Conservation (phyloP, 2,797 vertebrate species). For the Cyclopterus lumpus region DNA sequence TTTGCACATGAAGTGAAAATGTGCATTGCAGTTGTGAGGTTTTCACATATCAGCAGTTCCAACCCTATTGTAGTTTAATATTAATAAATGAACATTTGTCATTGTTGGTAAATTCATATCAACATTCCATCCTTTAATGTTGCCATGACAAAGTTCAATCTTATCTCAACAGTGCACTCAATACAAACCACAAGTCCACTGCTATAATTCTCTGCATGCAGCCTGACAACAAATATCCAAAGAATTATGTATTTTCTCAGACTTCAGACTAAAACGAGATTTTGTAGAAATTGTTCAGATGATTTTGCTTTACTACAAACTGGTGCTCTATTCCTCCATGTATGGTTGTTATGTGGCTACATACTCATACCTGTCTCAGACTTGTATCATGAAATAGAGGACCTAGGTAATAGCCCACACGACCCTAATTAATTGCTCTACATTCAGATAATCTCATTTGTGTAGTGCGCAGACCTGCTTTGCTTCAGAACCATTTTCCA, state of each 20-base stretch:
- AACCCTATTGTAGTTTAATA: neutral
- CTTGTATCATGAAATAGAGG: neutral
- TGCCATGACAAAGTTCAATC: neutral
- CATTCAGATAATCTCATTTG: constrained; percentile 14
- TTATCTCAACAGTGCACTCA: constrained; percentile 1
- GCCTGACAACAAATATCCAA: too few species aligned
- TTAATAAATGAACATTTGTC: too few species aligned
- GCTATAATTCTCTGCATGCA: neutral
- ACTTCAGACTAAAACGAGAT: neutral
- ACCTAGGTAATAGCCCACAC: constrained; percentile 7
- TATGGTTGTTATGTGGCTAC: neutral
- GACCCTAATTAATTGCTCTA: constrained; percentile 22
- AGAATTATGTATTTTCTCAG: neutral
- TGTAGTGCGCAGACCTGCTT: neutral
- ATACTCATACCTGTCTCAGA: neutral
- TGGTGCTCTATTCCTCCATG: neutral
- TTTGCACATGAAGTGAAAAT: neutral
- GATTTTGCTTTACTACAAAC: neutral
- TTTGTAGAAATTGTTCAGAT: neutral
- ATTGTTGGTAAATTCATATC: neutral
- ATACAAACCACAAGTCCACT: neutral
- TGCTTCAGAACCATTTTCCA: constrained; percentile 3
- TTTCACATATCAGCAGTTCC: neutral
- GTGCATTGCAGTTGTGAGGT: too few species aligned
- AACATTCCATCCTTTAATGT: neutral